Evolutionary conservation across 1,140 invertebrate species (phyloP), one percentile per base, ranked within the genome.

Genomic region (Arion vulgaris): DNA sequence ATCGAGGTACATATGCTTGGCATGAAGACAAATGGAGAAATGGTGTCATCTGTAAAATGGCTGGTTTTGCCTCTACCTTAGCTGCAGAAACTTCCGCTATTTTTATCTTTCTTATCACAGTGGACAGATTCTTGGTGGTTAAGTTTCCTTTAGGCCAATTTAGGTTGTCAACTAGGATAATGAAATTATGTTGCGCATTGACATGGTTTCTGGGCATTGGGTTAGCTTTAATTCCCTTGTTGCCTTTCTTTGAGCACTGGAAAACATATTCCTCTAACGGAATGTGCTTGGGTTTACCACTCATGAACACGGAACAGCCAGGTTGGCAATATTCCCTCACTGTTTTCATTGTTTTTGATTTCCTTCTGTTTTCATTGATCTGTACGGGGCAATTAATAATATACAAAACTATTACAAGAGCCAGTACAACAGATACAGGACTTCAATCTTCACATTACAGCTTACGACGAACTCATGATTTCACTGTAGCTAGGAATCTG

Each of bases 21-120:
- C 45, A 88, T 78, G 89, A 84, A n/a, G 28, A 45, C 0, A 9
- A 53, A 0, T 90, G 89, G 90, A 82, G 75, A 62, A 49, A 69
- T 5, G 87, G 90, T 66, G 5, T 19, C 7, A 28, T 53, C 4
- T 91, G 89, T 81, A 85, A 83, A 45, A 1, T 86, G n/a, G 86
- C 88, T 5, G 89, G 89, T 15, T 75, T 88, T 36, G 49, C 88
- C 17, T 83, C 89, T 1, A 85, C 85, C 17, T 38, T 88, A 4
- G 88, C 89, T 32, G 84, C 69, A n/a, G 86, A 90, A 80, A 84
- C 85, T 36, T 90, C 89, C 19, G 83, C 85, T n/a, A 69, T 88
- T 51, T 89, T n/a, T 69, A 84, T 90, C 36, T 82, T 81, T 28
- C 68, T 89, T 36, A 84, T 84, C 41, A 84, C 83, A 5, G 28